Evolutionary conservation across 2,888 invertebrate genomes (phyloP), one percentile per base, ranked within the genome.

Genomic region (Idaea biselata): DNA sequence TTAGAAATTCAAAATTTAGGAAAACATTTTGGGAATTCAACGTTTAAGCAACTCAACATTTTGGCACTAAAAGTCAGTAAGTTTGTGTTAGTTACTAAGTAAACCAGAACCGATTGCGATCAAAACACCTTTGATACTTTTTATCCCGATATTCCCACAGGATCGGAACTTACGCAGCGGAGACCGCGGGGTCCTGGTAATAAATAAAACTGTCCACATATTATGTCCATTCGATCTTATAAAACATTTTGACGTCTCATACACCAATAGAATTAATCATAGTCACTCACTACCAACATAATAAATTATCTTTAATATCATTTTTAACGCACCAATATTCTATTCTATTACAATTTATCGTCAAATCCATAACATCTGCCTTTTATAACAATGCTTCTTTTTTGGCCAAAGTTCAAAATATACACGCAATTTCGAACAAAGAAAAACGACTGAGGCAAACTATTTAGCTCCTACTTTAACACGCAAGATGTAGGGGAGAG

Each of bases 321-420:
- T 58, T 61, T 61, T 61, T 54, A 53, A 53, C 63, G 58, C 64
- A 59, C 60, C 63, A 67, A 69, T 66, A 65, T 66, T 64, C 32
- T 63, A 58, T 54, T 61, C 61, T 60, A 58, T 66, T 67, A 62
- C 60, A 66, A 62, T 69, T 66, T 69, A 71, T 70, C 67, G 67
- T 64, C 64, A 60, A 66, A 66, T 68, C 69, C 70, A 72, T 70
- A 73, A 69, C 75, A 77, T 76, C 74, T 76, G 77, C 73, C 63
- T 69, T 68, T 62, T 64, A 68, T 68, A 71, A 71, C 72, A 76
- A 74, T 71, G 61, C 68, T 68, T 70, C 76, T 72, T 76, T 75
- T 70, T 72, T 69, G 73, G 8, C 11, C 8, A 44, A 8, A 11
- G 44, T 44, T 44, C 6, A 44, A 44, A 44, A 44, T 44, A 44